Conservation (phyloP, 2,113 vertebrate genomes). For the Caretta caretta region DNA sequence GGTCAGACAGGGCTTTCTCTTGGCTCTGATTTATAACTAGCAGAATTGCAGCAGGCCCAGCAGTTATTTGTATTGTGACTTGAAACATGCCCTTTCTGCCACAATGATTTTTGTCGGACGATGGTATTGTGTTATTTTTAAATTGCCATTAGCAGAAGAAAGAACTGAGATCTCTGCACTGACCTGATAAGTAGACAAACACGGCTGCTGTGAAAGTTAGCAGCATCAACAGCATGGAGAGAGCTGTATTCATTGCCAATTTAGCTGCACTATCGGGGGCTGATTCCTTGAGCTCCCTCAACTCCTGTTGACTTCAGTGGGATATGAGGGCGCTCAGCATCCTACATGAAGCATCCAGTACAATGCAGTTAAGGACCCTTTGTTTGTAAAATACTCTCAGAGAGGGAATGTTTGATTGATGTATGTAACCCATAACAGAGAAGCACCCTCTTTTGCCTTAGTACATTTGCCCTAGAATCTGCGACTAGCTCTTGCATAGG, state of each 20-base stretch:
- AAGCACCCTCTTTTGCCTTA: not conserved
- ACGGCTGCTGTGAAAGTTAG: constrained; percentile 29
- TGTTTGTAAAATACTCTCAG: not conserved
- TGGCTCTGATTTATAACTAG: constrained; percentile 48
- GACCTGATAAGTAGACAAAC: constrained; percentile 33
- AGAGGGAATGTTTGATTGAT: not conserved
- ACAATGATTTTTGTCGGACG: constrained; percentile 12
- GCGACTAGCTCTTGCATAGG: not conserved
- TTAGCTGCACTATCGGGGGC: constrained; percentile 1
- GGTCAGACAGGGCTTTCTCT: not conserved
- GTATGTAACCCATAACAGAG: not conserved
- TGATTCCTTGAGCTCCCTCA: constrained; percentile 9
- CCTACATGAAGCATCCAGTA: not conserved
- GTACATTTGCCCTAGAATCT: not conserved
- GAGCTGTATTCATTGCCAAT: constrained; percentile 18
- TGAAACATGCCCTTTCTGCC: constrained; percentile 28
- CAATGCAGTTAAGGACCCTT: not conserved
- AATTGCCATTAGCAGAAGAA: not conserved
- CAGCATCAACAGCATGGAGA: constrained; percentile 46
- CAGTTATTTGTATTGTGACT: constrained; percentile 33
- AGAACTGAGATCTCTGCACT: not conserved
- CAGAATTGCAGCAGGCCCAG: constrained; percentile 36
- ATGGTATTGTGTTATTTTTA: constrained; percentile 51
- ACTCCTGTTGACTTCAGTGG: not conserved
- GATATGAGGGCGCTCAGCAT: not conserved